Percentiles rank a stretch among this genome's conserved stretches.
Conservation (phyloP, 1,140 invertebrate genomes). For the Hormaphis cornu region DNA sequence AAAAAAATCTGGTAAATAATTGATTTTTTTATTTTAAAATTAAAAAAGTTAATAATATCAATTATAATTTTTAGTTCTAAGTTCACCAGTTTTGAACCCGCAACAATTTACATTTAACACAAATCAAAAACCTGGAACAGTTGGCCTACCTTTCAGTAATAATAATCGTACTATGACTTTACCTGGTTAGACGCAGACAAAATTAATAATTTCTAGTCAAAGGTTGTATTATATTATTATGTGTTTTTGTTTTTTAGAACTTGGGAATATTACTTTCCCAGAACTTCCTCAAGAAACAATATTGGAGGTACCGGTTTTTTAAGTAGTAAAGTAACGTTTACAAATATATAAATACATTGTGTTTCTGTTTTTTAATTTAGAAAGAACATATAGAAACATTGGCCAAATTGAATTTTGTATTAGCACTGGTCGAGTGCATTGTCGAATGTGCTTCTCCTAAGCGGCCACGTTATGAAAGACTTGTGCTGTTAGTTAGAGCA, state of each 20-base stretch:
- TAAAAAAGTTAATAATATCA: not conserved
- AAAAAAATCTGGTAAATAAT: slow-evolving; percentile 53
- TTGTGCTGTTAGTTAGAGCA: slow-evolving; percentile 81
- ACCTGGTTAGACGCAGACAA: slow-evolving; percentile 47
- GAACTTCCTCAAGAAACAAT: slow-evolving; percentile 92
- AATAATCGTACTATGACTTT: slow-evolving; percentile 55
- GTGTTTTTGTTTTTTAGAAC: slow-evolving; percentile 35
- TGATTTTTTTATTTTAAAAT: not conserved
- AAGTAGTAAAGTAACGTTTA: slow-evolving; percentile 41
- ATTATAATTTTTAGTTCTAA: slow-evolving; percentile 8
- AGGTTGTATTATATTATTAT: not conserved
- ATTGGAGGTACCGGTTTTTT: slow-evolving; percentile 52
- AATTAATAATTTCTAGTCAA: not conserved
- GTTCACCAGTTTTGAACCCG: slow-evolving; percentile 15
- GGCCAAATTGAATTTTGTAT: slow-evolving; percentile 82
- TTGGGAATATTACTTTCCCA: slow-evolving; percentile 53
- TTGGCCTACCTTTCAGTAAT: slow-evolving; percentile 12
- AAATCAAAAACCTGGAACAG: slow-evolving; percentile 22
- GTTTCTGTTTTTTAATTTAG: slow-evolving; percentile 40
- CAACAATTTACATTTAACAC: slow-evolving; percentile 14
- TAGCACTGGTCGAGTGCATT: slow-evolving; percentile 82
- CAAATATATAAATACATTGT: not conserved
- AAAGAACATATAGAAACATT: slow-evolving; percentile 88
- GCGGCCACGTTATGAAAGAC: slow-evolving; percentile 64
- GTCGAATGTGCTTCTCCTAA: slow-evolving; percentile 67